Evolutionary conservation across 2,113 vertebrate species (phyloP), one percentile per base, ranked within the genome.

Genomic region (Nematolebias whitei): DNA sequence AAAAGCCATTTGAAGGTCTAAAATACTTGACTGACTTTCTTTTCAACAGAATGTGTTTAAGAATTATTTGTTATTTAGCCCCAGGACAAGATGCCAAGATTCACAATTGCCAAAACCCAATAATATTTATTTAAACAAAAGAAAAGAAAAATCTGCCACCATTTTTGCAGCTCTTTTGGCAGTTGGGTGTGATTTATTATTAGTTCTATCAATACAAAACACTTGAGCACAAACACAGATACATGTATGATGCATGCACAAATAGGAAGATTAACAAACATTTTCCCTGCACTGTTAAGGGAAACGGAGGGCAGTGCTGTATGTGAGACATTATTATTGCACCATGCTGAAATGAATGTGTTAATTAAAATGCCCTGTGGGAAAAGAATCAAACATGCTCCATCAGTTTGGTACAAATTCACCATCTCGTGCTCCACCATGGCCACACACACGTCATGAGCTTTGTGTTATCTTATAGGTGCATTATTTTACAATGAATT

Each of bases 331-430:
- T 80, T 80, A 68, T 69, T 77, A 76, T 78, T 71, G 29, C 50
- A 66, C 51, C 40, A 62, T 72, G 57, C 76, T 82, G 47, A 76
- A 70, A 80, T 85, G 78, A 78, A 77, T 47, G 64, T 67, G 76
- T 82, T 88, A 81, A 90, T 87, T 86, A 87, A 76, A 79, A 56
- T 63, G 57, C 52, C 74, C 43, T 15, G 32, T 44, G 75, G 78
- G 63, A 57, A 59, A 23, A 52, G 1, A 63, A 47, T 61, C 19
- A 29, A 47, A 65, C 62, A 77, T 48, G 63, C 71, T 68, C 75
- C 62, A 67, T 60, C 29, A 43, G 41, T 19, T 63, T 50, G 44
- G 59, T 61, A 53, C 57, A 75, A 73, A 79, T 74, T 55, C 61
- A 73, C 76, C 58, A 57, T 71, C 40, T 64, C 63, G 71, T 59